Base-by-base conservation (phyloP, 2,113 vertebrate genomes). In the Gadus chalcogrammus region DNA sequence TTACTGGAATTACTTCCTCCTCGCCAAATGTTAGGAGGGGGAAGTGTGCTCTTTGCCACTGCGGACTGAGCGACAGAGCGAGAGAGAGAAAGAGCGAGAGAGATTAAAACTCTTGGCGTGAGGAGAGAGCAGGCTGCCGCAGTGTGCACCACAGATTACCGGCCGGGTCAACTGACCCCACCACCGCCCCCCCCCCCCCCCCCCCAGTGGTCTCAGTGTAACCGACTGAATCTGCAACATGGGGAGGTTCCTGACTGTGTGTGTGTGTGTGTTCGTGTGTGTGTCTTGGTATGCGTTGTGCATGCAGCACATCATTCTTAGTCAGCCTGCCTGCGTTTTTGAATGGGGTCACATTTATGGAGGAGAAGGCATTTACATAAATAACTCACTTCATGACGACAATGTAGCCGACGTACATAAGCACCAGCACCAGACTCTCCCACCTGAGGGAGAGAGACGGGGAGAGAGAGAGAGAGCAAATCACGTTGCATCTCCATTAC, bases 331-430 rank as follows among this genome's bases (percentile, higher is more conserved):
- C 42, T 48, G 42, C 42, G 42, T 48, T 48, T 48, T 48, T 48
- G 12, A 48, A 48, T 48, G 42, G 12, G 42, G 42, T 48, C 42
- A 48, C 42, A 48, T 48, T 48, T 48, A 48, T 48, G 20, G 12
- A 61, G 60, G 24, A 69, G 27, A n/a, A 55, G 13, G 42, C n/a
- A 5, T 64, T n/a, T 8, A 42, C 1, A 28, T n/a, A 22, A 53
- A 68, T 9, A 38, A 91, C 97, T 98, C 91, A 99, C 97, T 98
- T 99, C 97, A 99, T 98, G 71, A 97, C 93, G 60, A 99, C 91
- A 82, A 99, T 99, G 83, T 99, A 99, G 79, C 95, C 93, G 16
- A 82, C 89, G 64, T 99, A 99, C 94, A 99, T 92, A 81, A 97
- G 0, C 71, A 98, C 95, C 84, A 99, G 92, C 69, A 98, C 81